Base-by-base conservation (phyloP, 2,113 vertebrate genomes). In the Lophotis ruficrista region DNA sequence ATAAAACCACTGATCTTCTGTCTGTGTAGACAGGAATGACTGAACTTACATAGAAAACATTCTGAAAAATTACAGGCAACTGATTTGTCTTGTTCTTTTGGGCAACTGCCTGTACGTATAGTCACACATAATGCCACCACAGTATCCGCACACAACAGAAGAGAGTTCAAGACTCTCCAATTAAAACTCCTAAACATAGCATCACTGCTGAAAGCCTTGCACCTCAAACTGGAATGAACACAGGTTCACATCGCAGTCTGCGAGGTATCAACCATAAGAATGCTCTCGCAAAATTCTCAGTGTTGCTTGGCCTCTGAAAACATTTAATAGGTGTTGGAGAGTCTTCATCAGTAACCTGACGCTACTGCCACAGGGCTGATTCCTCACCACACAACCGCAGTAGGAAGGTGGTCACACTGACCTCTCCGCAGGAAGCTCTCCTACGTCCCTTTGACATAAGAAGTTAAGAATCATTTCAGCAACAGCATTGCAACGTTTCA, bases 241-340 rank as follows among this genome's bases (percentile, higher is more conserved):
- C 2, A 61, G 37, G 17, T 16, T 53, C 57, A 37, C n/a, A 17
- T 0, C n/a, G 50, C 54, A 81, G 50, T 6, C 71, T 77, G 7
- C 0, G 0, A 70, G 7, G 7, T 1, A 27, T 22, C 43, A n/a
- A 4, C 5, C 2, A 14, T 11, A 22, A 30, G 4, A 60, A 58
- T 0, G 0, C 12, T 0, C n/a, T 48, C 37, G 57, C 61, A 3
- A 72, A 72, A 48, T 8, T 38, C 45, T 14, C 28, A 4, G 19
- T 2, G 7, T 15, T 75, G 27, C 72, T 48, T 60, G 18, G 22
- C 27, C 33, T 48, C n/a, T 21, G 33, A 21, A 51, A 9, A 23
- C 13, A 43, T 17, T 15, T 17, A 3, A 25, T 14, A 79, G 16
- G 17, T 43, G 30, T 51, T 38, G 22, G 30, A 62, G 17, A 4